Evolutionary conservation across 2,113 vertebrate genomes (phyloP).

Genomic region (Scartelaos histophorus): DNA sequence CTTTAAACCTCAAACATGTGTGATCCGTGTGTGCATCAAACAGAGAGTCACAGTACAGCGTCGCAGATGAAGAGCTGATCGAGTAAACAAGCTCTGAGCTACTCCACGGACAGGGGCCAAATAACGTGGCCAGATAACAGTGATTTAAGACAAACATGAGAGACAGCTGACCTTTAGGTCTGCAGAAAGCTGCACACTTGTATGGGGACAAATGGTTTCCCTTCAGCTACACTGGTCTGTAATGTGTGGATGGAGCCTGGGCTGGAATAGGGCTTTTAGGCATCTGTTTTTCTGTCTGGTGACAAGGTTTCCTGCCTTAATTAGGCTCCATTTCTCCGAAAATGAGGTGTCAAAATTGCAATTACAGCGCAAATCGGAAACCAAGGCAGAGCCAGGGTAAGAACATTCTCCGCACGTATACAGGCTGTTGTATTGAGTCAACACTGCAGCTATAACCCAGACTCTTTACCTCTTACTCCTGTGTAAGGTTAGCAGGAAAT

Average conservation of each 20-base stretch:
- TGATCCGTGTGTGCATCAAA: conserved; percentile 21
- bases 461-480: neutral
- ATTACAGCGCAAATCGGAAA: conserved; percentile 1
- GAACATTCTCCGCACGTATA: conserved; percentile 3
- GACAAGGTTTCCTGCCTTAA: conserved; percentile 12
- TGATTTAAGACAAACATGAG: conserved; percentile 17
- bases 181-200: neutral
- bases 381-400: neutral
- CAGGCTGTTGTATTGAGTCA: neutral
- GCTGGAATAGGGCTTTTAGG: conserved; percentile 7
- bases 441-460: conserved; percentile 1
- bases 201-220: neutral
- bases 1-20: conserved; percentile 38
- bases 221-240: neutral
- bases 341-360: conserved; percentile 14
- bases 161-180: conserved; percentile 27
- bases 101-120: conserved; percentile 10
- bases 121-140: conserved; percentile 19
- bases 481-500: neutral
- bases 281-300: conserved; percentile 7
- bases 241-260: neutral
- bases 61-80: neutral
- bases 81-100: conserved; percentile 28
- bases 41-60: conserved; percentile 3
- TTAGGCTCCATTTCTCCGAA: conserved; percentile 1